Conservation (phyloP, 2,113 vertebrate genomes). For the Rhynchomys soricoides region DNA sequence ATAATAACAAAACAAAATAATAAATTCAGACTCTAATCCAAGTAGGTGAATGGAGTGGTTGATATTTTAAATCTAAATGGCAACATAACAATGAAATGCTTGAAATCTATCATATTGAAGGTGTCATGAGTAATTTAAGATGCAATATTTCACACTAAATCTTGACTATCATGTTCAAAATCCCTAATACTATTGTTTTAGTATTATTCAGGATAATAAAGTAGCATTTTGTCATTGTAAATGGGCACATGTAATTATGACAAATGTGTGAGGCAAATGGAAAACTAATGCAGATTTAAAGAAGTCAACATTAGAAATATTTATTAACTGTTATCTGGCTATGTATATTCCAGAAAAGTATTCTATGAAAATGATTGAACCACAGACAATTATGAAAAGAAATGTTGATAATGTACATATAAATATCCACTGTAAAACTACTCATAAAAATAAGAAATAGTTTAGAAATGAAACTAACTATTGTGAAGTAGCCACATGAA, state of each 20-base stretch:
- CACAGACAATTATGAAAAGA: background rate
- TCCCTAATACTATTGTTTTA: background rate
- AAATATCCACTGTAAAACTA: background rate
- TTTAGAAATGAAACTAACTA: constrained; percentile 34
- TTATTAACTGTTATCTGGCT: background rate
- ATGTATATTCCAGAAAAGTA: background rate
- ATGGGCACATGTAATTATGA: background rate
- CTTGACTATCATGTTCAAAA: background rate
- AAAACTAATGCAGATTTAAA: background rate
- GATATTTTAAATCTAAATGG: background rate
- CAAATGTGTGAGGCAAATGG: background rate
- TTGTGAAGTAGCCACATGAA: constrained; percentile 4
- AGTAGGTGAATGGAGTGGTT: background rate
- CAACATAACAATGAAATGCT: background rate
- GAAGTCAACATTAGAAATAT: background rate
- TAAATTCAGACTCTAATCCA: background rate
- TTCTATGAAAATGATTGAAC: constrained; percentile 28
- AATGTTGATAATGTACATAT: background rate
- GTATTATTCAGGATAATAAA: background rate
- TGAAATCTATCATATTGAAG: background rate
- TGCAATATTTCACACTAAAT: background rate
- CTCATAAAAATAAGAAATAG: background rate
- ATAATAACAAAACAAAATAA: background rate
- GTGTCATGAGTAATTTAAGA: background rate
- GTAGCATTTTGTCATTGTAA: background rate